A percentile compares a stretch with the other conserved stretches of the same genome.
Conservation (phyloP, 23 tunicate genomes). For the Aplidium turbinatum region DNA sequence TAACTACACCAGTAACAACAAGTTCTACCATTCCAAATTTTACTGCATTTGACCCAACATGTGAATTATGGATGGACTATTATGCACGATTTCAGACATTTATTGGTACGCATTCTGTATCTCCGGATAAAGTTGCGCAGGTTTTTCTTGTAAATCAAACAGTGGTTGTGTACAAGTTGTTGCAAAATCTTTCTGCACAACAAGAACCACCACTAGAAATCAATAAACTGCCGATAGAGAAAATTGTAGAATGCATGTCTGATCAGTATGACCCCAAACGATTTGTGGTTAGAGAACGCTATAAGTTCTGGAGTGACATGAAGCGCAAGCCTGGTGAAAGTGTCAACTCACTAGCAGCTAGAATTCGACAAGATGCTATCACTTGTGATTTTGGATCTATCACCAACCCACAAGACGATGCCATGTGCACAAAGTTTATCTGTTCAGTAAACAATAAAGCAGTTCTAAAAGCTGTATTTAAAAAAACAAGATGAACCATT, state of each 20-base stretch:
- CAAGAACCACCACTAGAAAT: background rate
- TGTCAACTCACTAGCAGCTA: slow-evolving; percentile 26
- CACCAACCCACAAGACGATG: slow-evolving; percentile 37
- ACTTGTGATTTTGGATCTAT: slow-evolving; percentile 38
- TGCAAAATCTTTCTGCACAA: slow-evolving; percentile 11
- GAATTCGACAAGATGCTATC: slow-evolving; percentile 45
- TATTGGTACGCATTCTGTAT: slow-evolving; percentile 22
- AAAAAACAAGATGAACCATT: slow-evolving; percentile 5
- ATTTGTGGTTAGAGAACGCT: slow-evolving; percentile 32
- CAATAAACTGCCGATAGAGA: background rate
- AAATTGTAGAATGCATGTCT: slow-evolving; percentile 1
- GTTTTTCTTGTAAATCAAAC: slow-evolving; percentile 28
- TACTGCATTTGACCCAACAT: slow-evolving; percentile 28
- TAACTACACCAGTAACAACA: background rate
- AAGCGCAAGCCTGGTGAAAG: slow-evolving; percentile 33
- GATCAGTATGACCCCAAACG: slow-evolving; percentile 34
- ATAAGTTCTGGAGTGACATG: slow-evolving; percentile 43
- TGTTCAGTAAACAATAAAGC: slow-evolving; percentile 37
- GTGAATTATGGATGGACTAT: slow-evolving; percentile 36
- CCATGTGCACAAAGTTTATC: slow-evolving; percentile 32
- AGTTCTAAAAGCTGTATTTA: slow-evolving; percentile 32
- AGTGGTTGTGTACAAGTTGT: background rate
- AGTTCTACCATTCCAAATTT: slow-evolving; percentile 2
- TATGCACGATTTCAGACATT: slow-evolving; percentile 20
- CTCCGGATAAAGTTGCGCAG: slow-evolving; percentile 9